Evolutionary conservation across 2,113 vertebrate species (phyloP).

Genomic region (Taurulus bubalis): DNA sequence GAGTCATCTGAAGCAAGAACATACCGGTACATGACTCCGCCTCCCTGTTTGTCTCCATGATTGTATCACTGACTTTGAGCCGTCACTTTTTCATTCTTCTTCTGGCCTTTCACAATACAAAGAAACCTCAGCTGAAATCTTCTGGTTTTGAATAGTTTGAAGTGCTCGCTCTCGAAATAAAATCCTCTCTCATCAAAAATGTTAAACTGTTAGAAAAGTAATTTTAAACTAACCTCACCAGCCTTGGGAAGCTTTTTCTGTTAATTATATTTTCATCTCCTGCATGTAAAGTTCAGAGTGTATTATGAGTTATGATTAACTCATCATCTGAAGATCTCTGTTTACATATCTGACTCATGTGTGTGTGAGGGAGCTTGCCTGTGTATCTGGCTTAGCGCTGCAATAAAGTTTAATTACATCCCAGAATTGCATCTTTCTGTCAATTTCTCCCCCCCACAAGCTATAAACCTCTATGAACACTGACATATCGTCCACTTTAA

Average conservation of each 20-base stretch:
- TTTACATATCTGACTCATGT: not conserved
- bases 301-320: not conserved
- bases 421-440: not conserved
- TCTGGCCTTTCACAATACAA: not conserved
- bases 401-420: not conserved
- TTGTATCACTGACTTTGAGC: conserved; percentile 27
- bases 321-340: not conserved
- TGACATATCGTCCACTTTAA: not conserved
- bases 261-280: conserved; percentile 10
- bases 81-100: conserved; percentile 13
- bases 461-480: too few relatives aligned
- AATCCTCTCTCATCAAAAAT: not conserved
- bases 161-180: not conserved
- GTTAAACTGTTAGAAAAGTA: conserved; percentile 1
- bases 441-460: not conserved
- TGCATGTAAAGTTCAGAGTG: not conserved
- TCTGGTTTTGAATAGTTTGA: not conserved
- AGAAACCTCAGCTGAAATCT: conserved; percentile 4
- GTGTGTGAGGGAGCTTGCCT: not conserved
- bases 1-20: too few relatives aligned
- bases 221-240: not conserved
- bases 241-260: not conserved
- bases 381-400: not conserved
- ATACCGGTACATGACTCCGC: conserved; percentile 15
- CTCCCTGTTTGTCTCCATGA: conserved; percentile 14